Conservation (phyloP, 2,113 vertebrate genomes). For the Prochilodus magdalenae region DNA sequence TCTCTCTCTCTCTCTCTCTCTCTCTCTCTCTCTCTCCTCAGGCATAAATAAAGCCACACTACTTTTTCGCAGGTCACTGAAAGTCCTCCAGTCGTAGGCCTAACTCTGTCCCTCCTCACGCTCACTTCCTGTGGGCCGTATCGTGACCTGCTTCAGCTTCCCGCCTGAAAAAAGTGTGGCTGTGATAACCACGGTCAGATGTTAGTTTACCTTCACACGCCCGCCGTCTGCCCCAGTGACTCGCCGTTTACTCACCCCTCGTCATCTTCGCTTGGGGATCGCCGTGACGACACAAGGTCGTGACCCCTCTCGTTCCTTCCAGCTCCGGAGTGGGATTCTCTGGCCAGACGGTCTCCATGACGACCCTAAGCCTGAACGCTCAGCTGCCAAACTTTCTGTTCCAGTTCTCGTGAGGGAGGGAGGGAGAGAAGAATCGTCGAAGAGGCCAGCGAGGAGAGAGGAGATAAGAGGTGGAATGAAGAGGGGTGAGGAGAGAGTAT, state of each 20-base stretch:
- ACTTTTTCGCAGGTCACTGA: neutral
- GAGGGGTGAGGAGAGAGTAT: too few species aligned
- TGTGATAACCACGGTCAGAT: neutral
- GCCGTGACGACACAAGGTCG: slow-evolving; percentile 29
- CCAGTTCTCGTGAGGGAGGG: slow-evolving; percentile 40
- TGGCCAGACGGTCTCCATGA: slow-evolving; percentile 43
- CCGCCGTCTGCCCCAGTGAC: neutral
- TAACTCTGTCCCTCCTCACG: neutral
- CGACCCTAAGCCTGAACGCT: slow-evolving; percentile 17
- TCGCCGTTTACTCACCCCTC: slow-evolving; percentile 48
- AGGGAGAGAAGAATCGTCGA: slow-evolving; percentile 21
- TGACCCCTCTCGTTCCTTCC: slow-evolving; percentile 24
- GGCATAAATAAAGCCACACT: neutral
- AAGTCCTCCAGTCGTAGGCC: neutral
- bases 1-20: neutral
- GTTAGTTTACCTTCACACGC: neutral
- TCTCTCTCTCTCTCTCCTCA: neutral
- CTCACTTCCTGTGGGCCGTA: neutral
- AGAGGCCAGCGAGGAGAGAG: slow-evolving; percentile 56
- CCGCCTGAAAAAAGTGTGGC: neutral
- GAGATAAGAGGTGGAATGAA: slow-evolving; percentile 25
- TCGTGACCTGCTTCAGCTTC: neutral
- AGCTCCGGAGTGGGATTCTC: slow-evolving; percentile 58
- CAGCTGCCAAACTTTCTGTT: slow-evolving; percentile 42
- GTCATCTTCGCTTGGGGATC: slow-evolving; percentile 36